phyloP scores from a whole-genome alignment of 2,888 invertebrate species.

The Heliconius erato region DNA sequence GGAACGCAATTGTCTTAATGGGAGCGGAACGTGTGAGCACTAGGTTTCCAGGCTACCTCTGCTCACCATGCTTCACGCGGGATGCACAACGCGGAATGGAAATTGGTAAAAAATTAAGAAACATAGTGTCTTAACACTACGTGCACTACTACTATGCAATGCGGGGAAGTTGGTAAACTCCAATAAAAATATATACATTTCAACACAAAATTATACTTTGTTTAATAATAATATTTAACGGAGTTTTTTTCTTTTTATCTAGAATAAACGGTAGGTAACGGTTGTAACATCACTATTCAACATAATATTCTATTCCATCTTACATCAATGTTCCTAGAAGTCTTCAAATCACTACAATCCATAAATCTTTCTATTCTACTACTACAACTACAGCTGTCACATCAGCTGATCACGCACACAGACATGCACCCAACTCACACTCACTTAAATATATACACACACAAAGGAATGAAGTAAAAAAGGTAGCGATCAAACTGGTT shows the following conservation, averaged over 20 bases:
- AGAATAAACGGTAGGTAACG: background rate
- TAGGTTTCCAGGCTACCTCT: no score
- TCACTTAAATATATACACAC: slow-evolving; percentile 16
- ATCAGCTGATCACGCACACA: slow-evolving; percentile 77
- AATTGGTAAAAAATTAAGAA: no score
- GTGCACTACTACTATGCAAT: no score
- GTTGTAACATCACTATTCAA: slow-evolving; percentile 4
- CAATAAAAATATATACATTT: no score
- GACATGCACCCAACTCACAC: slow-evolving; percentile 44
- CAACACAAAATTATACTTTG: background rate
- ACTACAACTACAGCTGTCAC: slow-evolving; percentile 64
- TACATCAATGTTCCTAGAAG: slow-evolving; percentile 43
- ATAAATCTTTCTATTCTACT: slow-evolving; percentile 62
- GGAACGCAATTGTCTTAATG: no score
- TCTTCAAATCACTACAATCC: slow-evolving; percentile 51
- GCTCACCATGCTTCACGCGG: no score
- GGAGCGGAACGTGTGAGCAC: no score
- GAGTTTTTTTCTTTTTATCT: no score
- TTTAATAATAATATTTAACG: background rate
- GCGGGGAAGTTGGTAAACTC: no score
- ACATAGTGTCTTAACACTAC: no score
- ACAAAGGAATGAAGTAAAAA: slow-evolving; percentile 64
- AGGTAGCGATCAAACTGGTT: slow-evolving; percentile 73
- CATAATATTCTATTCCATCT: slow-evolving; percentile 14
- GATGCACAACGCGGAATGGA: no score